Evolutionary conservation across 1,140 invertebrate genomes (phyloP).

Genomic region (Frieseomelitta varia): DNA sequence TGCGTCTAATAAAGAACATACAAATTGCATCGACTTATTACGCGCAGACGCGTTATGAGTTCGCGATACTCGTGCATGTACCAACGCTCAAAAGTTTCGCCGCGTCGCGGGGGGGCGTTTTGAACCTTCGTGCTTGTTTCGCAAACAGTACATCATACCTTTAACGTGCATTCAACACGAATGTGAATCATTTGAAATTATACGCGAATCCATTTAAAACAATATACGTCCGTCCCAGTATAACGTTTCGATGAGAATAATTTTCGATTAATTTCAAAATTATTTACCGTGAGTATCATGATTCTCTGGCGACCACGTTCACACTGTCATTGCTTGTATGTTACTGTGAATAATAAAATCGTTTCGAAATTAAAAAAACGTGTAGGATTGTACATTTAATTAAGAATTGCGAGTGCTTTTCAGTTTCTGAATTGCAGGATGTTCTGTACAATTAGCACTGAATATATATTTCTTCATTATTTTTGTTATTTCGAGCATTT

Average conservation of each 20-base stretch:
- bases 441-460: background rate
- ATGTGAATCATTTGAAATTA: background rate
- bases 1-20: constrained; percentile 28
- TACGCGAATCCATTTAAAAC: background rate
- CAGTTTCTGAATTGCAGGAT: background rate
- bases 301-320: background rate
- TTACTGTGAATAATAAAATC: constrained; percentile 3
- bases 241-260: background rate
- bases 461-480: background rate
- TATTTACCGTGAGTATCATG: background rate
- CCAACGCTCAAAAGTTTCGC: background rate
- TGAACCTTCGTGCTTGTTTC: background rate
- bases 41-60: constrained; percentile 6
- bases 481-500: background rate
- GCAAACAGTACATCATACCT: background rate
- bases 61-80: background rate
- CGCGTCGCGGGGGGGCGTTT: background rate
- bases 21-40: constrained; percentile 37
- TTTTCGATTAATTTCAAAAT: background rate
- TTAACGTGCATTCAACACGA: constrained; percentile 1
- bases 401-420: background rate
- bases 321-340: background rate
- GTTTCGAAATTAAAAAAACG: background rate
- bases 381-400: background rate
- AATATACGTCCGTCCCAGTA: background rate